Base-by-base conservation (phyloP, 2,113 vertebrate genomes). In the Anarrhichthys ocellatus region DNA sequence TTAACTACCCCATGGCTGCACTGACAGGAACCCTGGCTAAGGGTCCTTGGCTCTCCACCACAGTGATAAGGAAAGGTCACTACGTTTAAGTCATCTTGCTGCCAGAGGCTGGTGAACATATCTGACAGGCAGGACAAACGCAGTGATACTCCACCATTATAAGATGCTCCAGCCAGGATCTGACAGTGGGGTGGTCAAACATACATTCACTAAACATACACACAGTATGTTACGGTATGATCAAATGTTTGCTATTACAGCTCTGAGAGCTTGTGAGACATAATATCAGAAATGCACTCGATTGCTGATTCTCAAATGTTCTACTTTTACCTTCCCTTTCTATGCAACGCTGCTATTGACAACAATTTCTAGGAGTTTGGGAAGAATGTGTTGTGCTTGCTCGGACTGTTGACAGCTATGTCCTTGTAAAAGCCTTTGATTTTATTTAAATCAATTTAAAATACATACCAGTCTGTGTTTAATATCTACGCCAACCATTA, bases 41-140 rank as follows among this genome's bases (percentile, higher is more conserved):
- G 66, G 92, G 88, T 94, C 94, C 73, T 93, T 90, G 85, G 87
- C 7, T 6, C 94, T 90, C 94, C 91, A 91, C 85, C 78, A 84
- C 79, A 91, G 90, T 90, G 94, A 96, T 96, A 96, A 96, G 94
- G 93, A 94, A 94, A 94, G 92, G 91, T 93, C 90, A 91, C 73
- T 22, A 67, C 9, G 63, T 80, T 64, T 29, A 4, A 82, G 80
- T 83, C 86, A 78, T 78, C 77, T 46, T 36, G 48, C 48, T 67
- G 88, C 87, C 82, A 84, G 64, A 84, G 85, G 87, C 80, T 34
- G 48, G 8, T 42, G 62, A 42, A 87, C 62, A 67, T 67, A 72
- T 76, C 74, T 70, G 80, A 80, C 78, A 73, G 76, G 36, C 58
- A 64, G 54, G 36, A 54, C 20, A 42, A 56, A 80, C 50, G 52